A percentile compares a stretch with the other conserved stretches of the same genome.
Evolutionary conservation across 2,797 vertebrate genomes (phyloP).

Genomic region (Ispidina lecontei): DNA sequence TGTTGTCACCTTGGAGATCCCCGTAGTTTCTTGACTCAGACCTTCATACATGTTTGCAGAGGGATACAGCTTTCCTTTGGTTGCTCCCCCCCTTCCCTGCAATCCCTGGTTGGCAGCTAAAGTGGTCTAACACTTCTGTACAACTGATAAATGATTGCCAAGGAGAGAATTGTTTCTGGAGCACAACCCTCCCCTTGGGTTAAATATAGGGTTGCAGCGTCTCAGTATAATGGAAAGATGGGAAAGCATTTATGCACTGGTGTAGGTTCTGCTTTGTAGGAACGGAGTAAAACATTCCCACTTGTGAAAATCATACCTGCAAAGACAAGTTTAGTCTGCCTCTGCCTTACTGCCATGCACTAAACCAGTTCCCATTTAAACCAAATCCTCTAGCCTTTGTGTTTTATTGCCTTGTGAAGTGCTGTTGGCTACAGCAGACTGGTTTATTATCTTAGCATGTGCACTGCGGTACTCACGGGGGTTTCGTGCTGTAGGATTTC

Average conservation of each 20-base stretch:
- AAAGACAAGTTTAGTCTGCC: slow-evolving; percentile 21
- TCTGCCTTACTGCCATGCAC: not conserved
- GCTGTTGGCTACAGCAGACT: not conserved
- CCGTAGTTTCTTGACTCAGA: slow-evolving; percentile 13
- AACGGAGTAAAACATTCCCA: slow-evolving; percentile 22
- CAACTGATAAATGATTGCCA: slow-evolving; percentile 36
- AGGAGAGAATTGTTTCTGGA: slow-evolving; percentile 53
- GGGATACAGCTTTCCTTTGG: not conserved
- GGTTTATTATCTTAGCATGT: slow-evolving; percentile 7
- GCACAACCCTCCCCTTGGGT: slow-evolving; percentile 44
- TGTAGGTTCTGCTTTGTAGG: slow-evolving; percentile 44
- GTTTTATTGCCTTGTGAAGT: slow-evolving; percentile 20
- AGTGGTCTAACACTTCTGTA: slow-evolving; percentile 13
- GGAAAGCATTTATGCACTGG: not conserved
- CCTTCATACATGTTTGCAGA: not conserved
- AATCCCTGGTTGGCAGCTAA: slow-evolving; percentile 23
- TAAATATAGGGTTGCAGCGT: slow-evolving; percentile 52
- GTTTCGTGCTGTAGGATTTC: not conserved
- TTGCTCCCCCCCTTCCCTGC: not conserved
- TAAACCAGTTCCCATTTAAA: slow-evolving; percentile 13
- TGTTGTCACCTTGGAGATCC: slow-evolving; percentile 12
- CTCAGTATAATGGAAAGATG: slow-evolving; percentile 34
- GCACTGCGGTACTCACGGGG: not conserved
- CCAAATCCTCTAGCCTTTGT: not conserved
- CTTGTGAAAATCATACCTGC: slow-evolving; percentile 29